Base-by-base conservation (phyloP, 2,113 vertebrate genomes). In the Chloropsis cyanopogon region DNA sequence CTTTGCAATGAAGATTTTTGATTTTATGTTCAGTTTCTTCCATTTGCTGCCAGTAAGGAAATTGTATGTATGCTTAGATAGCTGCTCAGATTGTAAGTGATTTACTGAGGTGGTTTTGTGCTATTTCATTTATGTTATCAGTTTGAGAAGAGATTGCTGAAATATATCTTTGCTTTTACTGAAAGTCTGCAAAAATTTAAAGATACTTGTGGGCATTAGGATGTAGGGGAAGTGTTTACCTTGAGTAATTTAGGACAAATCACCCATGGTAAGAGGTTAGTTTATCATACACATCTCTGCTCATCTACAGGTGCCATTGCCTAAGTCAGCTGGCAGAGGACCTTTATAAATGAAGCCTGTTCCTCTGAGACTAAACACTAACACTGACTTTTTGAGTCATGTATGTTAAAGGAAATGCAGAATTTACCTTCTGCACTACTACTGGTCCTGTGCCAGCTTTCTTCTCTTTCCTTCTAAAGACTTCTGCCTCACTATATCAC, bases 21-120 rank as follows among this genome's bases (percentile, higher is more conserved):
- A 76, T 78, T 94, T 96, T 79, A 39, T 53, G 29, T 88, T 95
- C 64, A 33, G 57, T 88, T 92, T 94, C 82, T 95, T 88, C 86
- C 79, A 86, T 90, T 90, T 97, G 65, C 57, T 92, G 72, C 86
- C 69, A 86, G 76, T 61, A 44, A 92, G 82, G 77, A 92, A 83
- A 68, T 90, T 49, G 80, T 92, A 19, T 17, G 2, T 84, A 11
- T 84, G 65, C 80, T 78, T 83, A 95, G 88, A 90, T 88, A 86
- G 76, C 44, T 95, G 49, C 64, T 94, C 69, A 83, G 88, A 72
- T 93, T 75, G 53, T 76, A 83, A 90, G 39, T 90, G 37, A 96
- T 93, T 92, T 91, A 93, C 69, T 82, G 65, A n/a, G 85, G 46
- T 78, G 56, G 80, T 78, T 93, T 86, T 18, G 56, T 85, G 80